Percentiles rank a stretch among this genome's conserved stretches.
Evolutionary conservation across 2,888 invertebrate genomes (phyloP).

Genomic region (Automeris io): DNA sequence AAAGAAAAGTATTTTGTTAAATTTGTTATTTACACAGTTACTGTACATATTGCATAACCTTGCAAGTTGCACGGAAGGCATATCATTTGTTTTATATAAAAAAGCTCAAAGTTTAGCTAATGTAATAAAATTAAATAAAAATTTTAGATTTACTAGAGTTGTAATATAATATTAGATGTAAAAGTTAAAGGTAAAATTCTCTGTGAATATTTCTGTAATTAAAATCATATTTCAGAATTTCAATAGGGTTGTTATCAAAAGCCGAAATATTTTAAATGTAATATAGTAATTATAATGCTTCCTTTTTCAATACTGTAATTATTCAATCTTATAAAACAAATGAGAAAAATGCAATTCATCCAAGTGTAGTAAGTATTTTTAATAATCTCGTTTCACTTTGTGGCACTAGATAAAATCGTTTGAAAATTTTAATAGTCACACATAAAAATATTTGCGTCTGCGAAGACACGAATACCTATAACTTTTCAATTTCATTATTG

Average conservation of each 20-base stretch:
- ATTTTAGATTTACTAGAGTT: slow-evolving; percentile 26
- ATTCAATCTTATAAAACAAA: background rate
- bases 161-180: slow-evolving; percentile 28
- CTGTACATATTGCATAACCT: slow-evolving; percentile 51
- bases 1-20: slow-evolving; percentile 15
- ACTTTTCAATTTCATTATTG: slow-evolving; percentile 49
- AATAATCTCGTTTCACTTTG: slow-evolving; percentile 51
- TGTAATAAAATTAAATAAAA: slow-evolving; percentile 33
- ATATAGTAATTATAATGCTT: slow-evolving; percentile 3
- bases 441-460: slow-evolving; percentile 36
- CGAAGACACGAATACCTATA: slow-evolving; percentile 50
- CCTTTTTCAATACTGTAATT: background rate
- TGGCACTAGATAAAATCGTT: slow-evolving; percentile 42
- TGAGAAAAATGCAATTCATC: slow-evolving; percentile 1
- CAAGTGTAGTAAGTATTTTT: slow-evolving; percentile 25
- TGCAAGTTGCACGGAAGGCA: slow-evolving; percentile 35
- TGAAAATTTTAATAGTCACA: slow-evolving; percentile 49
- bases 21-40: slow-evolving; percentile 43
- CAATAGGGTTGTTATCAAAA: slow-evolving; percentile 17
- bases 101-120: slow-evolving; percentile 51
- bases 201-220: slow-evolving; percentile 9
- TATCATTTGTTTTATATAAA: slow-evolving; percentile 51
- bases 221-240: slow-evolving; percentile 11
- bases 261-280: slow-evolving; percentile 11
- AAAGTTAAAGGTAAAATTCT: slow-evolving; percentile 11